Conservation (phyloP, 2,113 vertebrate species). For the Cebidichthys violaceus region DNA sequence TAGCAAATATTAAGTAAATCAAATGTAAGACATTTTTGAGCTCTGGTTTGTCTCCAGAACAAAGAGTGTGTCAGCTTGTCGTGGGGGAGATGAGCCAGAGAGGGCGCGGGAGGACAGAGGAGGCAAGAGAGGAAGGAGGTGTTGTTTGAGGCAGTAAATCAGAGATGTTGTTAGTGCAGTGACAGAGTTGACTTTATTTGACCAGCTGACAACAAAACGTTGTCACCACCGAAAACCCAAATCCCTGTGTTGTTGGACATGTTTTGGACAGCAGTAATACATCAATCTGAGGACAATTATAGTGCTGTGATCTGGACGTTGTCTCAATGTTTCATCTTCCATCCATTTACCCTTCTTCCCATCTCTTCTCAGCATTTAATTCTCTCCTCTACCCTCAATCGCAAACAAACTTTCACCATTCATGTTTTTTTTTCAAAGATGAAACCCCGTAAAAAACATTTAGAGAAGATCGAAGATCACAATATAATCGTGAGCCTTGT, state of each 20-base stretch:
- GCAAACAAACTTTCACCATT: background rate
- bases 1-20: conserved; percentile 4
- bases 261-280: background rate
- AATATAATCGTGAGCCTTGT: conserved; percentile 1
- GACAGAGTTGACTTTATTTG: conserved; percentile 60
- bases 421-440: background rate
- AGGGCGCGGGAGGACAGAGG: conserved; percentile 19
- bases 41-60: conserved; percentile 42
- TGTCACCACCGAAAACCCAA: conserved; percentile 24
- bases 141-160: conserved; percentile 60
- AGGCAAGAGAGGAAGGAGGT: conserved; percentile 26
- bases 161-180: conserved; percentile 36
- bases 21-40: conserved; percentile 1
- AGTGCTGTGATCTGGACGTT: background rate
- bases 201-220: conserved; percentile 47
- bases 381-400: background rate
- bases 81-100: conserved; percentile 41
- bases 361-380: background rate
- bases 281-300: conserved; percentile 13
- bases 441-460: conserved; percentile 16
- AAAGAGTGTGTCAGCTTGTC: conserved; percentile 14
- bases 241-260: background rate
- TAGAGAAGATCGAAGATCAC: conserved; percentile 9
- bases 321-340: background rate
- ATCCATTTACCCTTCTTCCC: background rate